Conservation (phyloP, 2,113 vertebrate species). For the Bos indicus region DNA sequence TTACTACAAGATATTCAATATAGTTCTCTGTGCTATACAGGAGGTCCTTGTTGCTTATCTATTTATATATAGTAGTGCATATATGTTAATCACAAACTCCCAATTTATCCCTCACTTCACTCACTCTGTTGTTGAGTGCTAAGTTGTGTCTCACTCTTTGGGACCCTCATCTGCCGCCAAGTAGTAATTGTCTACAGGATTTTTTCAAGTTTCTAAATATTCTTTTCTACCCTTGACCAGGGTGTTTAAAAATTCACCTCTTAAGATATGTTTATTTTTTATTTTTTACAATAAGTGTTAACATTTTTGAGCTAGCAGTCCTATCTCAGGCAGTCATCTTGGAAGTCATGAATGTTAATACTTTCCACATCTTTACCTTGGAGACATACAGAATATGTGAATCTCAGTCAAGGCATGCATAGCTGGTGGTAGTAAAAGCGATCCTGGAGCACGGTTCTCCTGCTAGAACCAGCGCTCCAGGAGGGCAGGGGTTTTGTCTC, state of each 20-base stretch:
- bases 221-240: background rate
- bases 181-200: background rate
- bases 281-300: background rate
- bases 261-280: background rate
- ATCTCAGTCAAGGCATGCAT: background rate
- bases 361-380: background rate
- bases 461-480: background rate
- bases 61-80: background rate
- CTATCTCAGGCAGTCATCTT: background rate
- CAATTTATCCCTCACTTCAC: background rate
- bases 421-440: background rate
- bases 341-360: background rate
- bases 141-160: background rate
- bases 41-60: background rate
- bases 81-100: background rate
- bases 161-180: background rate
- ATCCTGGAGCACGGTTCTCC: rapidly evolving
- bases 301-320: background rate
- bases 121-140: background rate
- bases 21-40: background rate
- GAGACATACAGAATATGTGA: background rate
- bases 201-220: background rate
- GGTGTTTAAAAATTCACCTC: background rate
- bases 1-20: background rate
- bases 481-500: background rate